Evolutionary conservation across 30 jellyfish, hydroid and myxozoan species (phyloP), one percentile per base, ranked within the genome.

Genomic region (Aurelia aurita): DNA sequence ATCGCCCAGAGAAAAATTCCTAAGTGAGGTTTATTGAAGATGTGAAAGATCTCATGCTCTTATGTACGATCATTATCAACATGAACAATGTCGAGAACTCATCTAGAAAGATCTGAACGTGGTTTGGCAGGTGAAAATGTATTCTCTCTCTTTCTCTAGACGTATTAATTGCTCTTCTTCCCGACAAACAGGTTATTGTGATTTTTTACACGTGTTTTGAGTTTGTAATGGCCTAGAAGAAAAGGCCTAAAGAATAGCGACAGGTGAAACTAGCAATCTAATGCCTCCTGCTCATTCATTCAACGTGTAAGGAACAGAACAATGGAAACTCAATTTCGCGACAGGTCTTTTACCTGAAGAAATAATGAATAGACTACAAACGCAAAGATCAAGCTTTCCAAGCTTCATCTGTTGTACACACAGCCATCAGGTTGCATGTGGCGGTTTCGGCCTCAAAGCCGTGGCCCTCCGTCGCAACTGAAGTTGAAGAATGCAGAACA

Each of bases 371-470:
- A 55, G 85, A 57, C 72, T 81, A 57, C 84, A 68, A 81, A 62
- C 80, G 59, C 78, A 77, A 72, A 77, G 88, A 77, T 77, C 88
- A 77, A 22, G 88, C 88, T 77, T 77, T 45, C 34, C 66, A 77
- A 68, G 88, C 88, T 77, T 77, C 88, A 77, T 77, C 88, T 77
- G 88, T 71, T 62, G 88, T 58, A 77, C 84, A 20, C 91, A 49
- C 44, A 39, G 43, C 69, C 69, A 81, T 80, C 69, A 81, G 90
- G 72, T 72, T 23, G 53, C 84, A 59, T 29, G 82, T 29, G 74
- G 47, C 82, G 82, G 90, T 49, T 20, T 65, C 6, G 6, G 64
- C 74, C 82, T 55, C 67, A 13, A 55, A 55, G 51, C 51, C 51
- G 51, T 39, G 51, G 51, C 51, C 51, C 51, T 39, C 51, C 51